Base-by-base conservation (phyloP, 37 sponge, comb jelly and placozoan species). In the Spongia lamella region DNA sequence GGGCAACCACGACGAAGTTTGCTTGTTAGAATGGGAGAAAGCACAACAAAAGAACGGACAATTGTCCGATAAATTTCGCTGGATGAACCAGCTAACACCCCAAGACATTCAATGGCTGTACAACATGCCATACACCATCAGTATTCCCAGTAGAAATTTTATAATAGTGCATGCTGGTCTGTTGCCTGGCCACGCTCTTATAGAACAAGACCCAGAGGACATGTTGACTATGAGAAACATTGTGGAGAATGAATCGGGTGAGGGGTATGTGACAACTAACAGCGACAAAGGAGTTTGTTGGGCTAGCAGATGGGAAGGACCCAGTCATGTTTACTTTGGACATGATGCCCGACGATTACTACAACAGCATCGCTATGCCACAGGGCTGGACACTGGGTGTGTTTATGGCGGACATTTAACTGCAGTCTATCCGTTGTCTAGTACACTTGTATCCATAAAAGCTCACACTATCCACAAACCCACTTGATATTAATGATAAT, bases 301-400 rank as follows among this genome's bases (percentile, higher is more conserved):
- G 93, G 90, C 78, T 0, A 55, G 72, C 34, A 61, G 34, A 47
- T 92, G 93, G 93, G 36, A 52, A 1, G 93, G 93, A n/a, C 89
- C 89, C 16, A 72, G 65, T 0, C 93, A 92, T 72, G 75, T 92
- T 9, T 92, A 85, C 61, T 92, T 88, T 76, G 93, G 93, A 25
- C 93, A 92, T 58, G 93, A 92, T 73, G 93, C 93, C 16, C 19
- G 20, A 11, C 56, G 90, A 17, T 51, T 39, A 2, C 69, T 85
- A 7, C 89, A 92, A 77, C 37, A 47, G 4, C 72, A 72, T 36
- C 35, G 61, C 13, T 77, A 63, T 61, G 90, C 93, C 15, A 92
- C 93, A 20, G 93, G 89, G 2, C 72, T 92, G 50, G 93, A 92
- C 38, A 88, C 93, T 17, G 93, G 79, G 9, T 92, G 93, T 79